Evolutionary conservation across 2,888 invertebrate genomes (phyloP).

Genomic region (Eumacrocentrus americanus): DNA sequence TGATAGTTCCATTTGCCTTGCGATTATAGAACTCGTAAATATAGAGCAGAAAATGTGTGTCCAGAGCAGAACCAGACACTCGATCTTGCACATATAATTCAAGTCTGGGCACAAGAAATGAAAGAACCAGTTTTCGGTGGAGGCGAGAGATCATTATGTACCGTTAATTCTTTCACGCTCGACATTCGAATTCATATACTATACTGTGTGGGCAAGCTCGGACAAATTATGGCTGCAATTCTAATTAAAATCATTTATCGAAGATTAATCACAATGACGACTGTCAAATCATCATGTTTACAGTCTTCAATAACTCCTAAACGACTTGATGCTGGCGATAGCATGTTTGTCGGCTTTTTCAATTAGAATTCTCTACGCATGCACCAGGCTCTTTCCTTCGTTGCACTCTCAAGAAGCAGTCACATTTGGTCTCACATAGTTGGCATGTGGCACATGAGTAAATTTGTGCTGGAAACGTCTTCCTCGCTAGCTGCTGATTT

Average conservation of each 20-base stretch:
- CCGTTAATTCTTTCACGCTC: conserved; percentile 14
- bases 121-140: too few species aligned
- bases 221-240: not conserved
- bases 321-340: too few species aligned
- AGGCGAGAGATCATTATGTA: conserved; percentile 5
- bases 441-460: conserved; percentile 40
- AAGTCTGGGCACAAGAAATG: too few species aligned
- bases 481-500: not conserved
- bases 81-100: too few species aligned
- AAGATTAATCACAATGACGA: too few species aligned
- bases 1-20: not conserved
- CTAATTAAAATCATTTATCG: not conserved
- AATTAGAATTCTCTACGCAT: not conserved
- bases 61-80: not conserved
- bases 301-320: too few species aligned
- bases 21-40: not conserved
- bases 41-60: too few species aligned
- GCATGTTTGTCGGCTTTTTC: too few species aligned
- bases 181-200: conserved; percentile 3
- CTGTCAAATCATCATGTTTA: too few species aligned
- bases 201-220: too few species aligned
- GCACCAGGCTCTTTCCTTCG: not conserved
- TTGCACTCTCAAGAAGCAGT: not conserved
- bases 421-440: conserved; percentile 36
- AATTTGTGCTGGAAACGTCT: not conserved